Base-by-base conservation (phyloP, 2,797 vertebrate genomes). In the Macropodus opercularis region DNA sequence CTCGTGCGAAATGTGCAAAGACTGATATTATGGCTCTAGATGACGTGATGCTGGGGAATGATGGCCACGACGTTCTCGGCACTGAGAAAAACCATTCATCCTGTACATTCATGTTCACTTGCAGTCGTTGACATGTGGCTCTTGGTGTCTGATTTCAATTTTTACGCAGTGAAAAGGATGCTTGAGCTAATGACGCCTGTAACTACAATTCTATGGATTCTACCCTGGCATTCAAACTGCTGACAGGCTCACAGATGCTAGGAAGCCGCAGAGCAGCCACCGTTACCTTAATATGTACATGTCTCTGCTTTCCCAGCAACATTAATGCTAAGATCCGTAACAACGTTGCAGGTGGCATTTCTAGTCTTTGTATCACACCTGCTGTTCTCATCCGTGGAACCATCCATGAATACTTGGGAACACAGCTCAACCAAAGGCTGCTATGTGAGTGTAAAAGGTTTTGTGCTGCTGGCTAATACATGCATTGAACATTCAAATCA, bases 401-500 rank as follows among this genome's bases (percentile, higher is more conserved):
- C 63, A n/a, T n/a, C n/a, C 18, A 5, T 39, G 50, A 55, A 63
- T 38, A 59, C 47, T 56, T 66, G 14, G 17, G 47, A 54, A 41
- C 53, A 29, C 13, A 23, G 63, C 41, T 44, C 51, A 56, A 55
- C 62, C 40, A 43, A 67, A 75, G 61, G 63, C 64, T 64, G 60
- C 75, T 64, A 41, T 81, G 65, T 49, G 75, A 72, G 60, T 55
- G 67, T 36, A 70, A 29, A 67, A 69, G 57, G 75, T 57, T 69
- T 65, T 77, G 63, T 54, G 67, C 75, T 72, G 60, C 61, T 43
- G 68, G 79, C 69, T 80, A 64, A 80, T 38, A 63, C 63, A 44
- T 59, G 75, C 71, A 76, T 66, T 77, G 70, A 56, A 80, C 81
- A 81, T 84, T 75, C 64, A 81, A 87, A 83, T 87, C 72, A 67